phyloP scores from a whole-genome alignment of 1,140 invertebrate genomes.

The Oreohelix idahoensis region DNA sequence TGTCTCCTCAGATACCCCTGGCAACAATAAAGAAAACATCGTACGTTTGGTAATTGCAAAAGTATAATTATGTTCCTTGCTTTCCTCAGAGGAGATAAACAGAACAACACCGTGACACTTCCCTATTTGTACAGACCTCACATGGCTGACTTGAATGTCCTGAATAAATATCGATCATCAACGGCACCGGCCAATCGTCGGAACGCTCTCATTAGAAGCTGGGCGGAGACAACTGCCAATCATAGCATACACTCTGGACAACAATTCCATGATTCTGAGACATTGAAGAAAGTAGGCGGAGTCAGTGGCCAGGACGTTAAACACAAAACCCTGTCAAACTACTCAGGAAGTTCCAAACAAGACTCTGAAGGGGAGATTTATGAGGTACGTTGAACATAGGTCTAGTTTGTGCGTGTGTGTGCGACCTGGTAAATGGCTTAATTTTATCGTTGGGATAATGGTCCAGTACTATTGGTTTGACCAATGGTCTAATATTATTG shows the following conservation, averaged over 20 bases:
- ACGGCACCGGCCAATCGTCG: not conserved
- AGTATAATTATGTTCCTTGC: no score
- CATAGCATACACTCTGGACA: not conserved
- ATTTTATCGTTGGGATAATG: no score
- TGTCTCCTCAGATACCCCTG: no score
- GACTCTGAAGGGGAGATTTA: not conserved
- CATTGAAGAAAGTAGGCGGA: not conserved
- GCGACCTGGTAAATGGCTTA: no score
- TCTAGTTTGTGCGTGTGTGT: no score
- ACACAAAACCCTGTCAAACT: not conserved
- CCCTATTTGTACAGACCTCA: constrained; percentile 47
- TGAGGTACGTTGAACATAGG: constrained; percentile 30
- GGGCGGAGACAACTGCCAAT: not conserved
- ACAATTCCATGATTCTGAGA: not conserved
- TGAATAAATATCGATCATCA: constrained; percentile 39
- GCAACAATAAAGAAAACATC: no score
- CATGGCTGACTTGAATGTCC: constrained; percentile 42
- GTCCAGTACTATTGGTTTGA: no score
- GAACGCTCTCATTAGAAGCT: not conserved
- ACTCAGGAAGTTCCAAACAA: constrained; percentile 5
- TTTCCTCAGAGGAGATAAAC: constrained; percentile 28
- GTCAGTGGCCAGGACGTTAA: not conserved
- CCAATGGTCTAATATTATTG: no score
- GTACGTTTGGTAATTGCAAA: no score
- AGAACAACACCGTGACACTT: constrained; percentile 36